Evolutionary conservation across 2,113 vertebrate species (phyloP).

Genomic region (Chaetorhynchus papuensis): DNA sequence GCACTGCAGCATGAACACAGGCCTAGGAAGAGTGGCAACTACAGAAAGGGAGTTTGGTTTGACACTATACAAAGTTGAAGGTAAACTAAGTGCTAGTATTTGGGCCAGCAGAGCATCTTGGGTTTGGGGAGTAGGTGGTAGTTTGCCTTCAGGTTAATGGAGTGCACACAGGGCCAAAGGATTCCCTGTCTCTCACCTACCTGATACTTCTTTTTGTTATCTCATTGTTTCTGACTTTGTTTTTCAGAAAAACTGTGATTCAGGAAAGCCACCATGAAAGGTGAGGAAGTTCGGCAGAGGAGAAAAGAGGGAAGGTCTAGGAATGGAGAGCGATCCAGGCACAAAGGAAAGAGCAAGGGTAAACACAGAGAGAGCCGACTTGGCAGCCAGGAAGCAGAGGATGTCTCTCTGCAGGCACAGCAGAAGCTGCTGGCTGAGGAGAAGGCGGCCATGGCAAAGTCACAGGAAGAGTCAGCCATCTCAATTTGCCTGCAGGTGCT

Average conservation of each 20-base stretch:
- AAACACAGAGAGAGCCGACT: conserved; percentile 59
- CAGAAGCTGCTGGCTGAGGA: conserved; percentile 67
- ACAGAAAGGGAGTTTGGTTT: background rate
- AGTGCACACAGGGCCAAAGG: background rate
- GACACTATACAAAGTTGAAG: background rate
- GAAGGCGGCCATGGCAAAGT: conserved; percentile 66
- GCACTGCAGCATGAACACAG: rapidly evolving
- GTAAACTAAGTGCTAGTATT: background rate
- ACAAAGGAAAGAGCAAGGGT: conserved; percentile 68
- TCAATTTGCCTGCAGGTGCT: conserved; percentile 80
- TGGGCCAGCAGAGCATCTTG: background rate
- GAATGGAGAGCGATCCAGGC: conserved; percentile 66
- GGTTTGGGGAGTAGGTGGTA: background rate
- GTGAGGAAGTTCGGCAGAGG: conserved; percentile 79
- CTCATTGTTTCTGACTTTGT: background rate
- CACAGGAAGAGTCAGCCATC: conserved; percentile 72
- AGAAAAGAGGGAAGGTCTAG: conserved; percentile 78
- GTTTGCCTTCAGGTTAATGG: background rate
- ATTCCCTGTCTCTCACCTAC: background rate
- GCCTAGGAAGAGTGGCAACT: background rate
- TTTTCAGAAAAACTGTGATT: conserved; percentile 11
- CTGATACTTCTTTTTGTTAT: background rate
- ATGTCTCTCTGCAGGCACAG: conserved; percentile 24
- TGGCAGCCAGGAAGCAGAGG: conserved; percentile 57
- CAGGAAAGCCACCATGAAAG: conserved; percentile 73